These are phyloP conservation scores for Drosophila auraria DNA, from an alignment of 1,140 invertebrate species.

Conservation along the genomic window DNA sequence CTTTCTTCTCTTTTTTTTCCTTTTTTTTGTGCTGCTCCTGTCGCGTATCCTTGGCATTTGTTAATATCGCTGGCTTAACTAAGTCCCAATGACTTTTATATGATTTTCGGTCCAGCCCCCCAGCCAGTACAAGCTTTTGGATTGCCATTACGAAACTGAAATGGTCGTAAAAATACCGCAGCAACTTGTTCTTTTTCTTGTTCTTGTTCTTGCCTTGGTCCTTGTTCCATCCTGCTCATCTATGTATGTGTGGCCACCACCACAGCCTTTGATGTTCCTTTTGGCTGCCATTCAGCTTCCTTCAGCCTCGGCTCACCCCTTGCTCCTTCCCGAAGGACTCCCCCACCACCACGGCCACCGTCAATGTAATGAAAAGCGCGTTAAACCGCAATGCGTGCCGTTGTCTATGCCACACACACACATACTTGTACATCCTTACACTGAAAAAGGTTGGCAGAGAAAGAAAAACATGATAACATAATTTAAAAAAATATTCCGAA, in stretches of 20 bases:
- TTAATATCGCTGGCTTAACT: constrained; percentile 80
- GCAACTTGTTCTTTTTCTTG: constrained; percentile 49
- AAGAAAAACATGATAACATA: no score
- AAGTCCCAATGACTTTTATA: constrained; percentile 82
- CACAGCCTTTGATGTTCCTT: constrained; percentile 48
- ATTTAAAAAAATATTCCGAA: no score
- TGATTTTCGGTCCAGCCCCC: constrained; percentile 57
- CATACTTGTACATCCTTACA: constrained; percentile 12
- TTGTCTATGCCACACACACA: constrained; percentile 34
- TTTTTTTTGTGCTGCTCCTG: constrained; percentile 16
- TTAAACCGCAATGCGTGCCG: constrained; percentile 65
- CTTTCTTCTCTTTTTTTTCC: neutral
- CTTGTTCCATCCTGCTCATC: constrained; percentile 4
- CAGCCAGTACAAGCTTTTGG: constrained; percentile 36
- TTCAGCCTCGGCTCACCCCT: neutral
- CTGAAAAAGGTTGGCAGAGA: neutral
- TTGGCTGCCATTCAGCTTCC: constrained; percentile 49
- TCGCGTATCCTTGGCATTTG: constrained; percentile 57
- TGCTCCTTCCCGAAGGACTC: no score
- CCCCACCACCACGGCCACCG: neutral
- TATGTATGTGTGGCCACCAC: constrained; percentile 1
- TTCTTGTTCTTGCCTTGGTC: constrained; percentile 32
- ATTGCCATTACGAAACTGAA: constrained; percentile 55
- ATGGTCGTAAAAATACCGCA: constrained; percentile 65
- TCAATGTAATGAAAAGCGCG: constrained; percentile 61